Evolutionary conservation across 2,888 invertebrate species (phyloP).

Genomic region (Mesorhabditis spiculigera): DNA sequence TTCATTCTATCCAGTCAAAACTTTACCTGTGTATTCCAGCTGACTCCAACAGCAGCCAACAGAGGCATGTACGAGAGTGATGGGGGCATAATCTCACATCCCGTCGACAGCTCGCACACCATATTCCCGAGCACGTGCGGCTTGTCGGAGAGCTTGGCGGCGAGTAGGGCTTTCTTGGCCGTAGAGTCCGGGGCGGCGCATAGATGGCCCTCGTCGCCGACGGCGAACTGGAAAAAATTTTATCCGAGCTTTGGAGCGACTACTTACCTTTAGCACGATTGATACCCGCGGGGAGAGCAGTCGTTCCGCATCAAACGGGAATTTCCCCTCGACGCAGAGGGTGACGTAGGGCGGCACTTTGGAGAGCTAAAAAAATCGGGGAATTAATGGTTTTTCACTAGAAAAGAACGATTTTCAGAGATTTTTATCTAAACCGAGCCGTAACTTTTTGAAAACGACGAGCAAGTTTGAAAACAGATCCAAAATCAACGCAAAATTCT

Average conservation of each 20-base stretch:
- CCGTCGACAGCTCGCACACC: slow-evolving; percentile 52
- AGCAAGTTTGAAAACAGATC: no score
- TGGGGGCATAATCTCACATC: slow-evolving; percentile 53
- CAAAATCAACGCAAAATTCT: no score
- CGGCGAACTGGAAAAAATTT: slow-evolving; percentile 6
- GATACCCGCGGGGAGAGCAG: slow-evolving; percentile 41
- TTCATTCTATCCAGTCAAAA: no score
- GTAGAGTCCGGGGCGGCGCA: slow-evolving; percentile 50
- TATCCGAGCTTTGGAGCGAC: slow-evolving; percentile 15
- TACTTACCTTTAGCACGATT: slow-evolving; percentile 43
- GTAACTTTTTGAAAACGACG: no score
- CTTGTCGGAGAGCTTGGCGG: slow-evolving; percentile 38
- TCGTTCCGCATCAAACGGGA: slow-evolving; percentile 36
- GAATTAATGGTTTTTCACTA: background rate
- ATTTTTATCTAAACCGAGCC: no score
- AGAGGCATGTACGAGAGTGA: slow-evolving; percentile 46
- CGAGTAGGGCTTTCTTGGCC: slow-evolving; percentile 44
- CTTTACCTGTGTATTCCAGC: slow-evolving; percentile 35
- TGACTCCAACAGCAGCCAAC: slow-evolving; percentile 44
- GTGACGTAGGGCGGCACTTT: slow-evolving; percentile 45
- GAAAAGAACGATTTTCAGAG: background rate
- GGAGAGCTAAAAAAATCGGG: slow-evolving; percentile 19
- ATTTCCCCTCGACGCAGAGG: slow-evolving; percentile 43
- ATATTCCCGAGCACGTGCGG: slow-evolving; percentile 39
- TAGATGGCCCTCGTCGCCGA: slow-evolving; percentile 48